Base-by-base conservation (phyloP, 2,888 invertebrate genomes). In the Graphium colonna region DNA sequence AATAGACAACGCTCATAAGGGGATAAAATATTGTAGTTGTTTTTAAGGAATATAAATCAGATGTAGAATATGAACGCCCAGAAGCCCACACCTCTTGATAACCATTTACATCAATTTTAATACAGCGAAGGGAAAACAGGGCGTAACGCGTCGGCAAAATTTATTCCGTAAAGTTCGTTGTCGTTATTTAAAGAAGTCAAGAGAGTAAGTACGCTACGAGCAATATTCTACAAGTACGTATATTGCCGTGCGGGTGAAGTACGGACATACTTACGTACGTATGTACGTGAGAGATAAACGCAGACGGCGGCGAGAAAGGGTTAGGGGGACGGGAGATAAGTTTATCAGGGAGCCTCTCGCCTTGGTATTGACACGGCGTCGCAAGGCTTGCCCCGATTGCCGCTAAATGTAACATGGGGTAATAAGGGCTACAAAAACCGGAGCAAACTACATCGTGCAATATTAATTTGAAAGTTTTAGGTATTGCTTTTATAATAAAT, bases 341-440 rank as follows among this genome's bases (percentile, higher is more conserved):
- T 88, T 88, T 88, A 88, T 88, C 88, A 86, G 80, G 75, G 36
- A 85, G 84, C 84, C 86, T 85, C 83, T 87, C 84, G 84, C 79
- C 81, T 81, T 76, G 77, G 79, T 88, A 88, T 88, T 88, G 88
- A 88, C 87, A 85, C 82, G 85, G 78, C 86, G 79, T 80, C 84
- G 87, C 80, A 78, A 74, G 79, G 76, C 71, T 73, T 79, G 77
- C 77, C 78, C 81, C 87, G 86, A 87, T 88, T 89, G 86, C 82
- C 81, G 80, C 69, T 82, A 77, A 85, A 77, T 82, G 82, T 80
- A 85, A 87, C 81, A 75, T 70, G 70, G 73, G 70, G 79, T 78
- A 79, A 76, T 77, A 72, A 71, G 38, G 45, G 26, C 13, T 72
- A 78, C 75, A 70, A 73, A 75, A 71, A 74, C 75, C 48, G 50